Evolutionary conservation across 2,113 vertebrate species (phyloP).

Genomic region (Sinocyclocheilus rhinocerous): DNA sequence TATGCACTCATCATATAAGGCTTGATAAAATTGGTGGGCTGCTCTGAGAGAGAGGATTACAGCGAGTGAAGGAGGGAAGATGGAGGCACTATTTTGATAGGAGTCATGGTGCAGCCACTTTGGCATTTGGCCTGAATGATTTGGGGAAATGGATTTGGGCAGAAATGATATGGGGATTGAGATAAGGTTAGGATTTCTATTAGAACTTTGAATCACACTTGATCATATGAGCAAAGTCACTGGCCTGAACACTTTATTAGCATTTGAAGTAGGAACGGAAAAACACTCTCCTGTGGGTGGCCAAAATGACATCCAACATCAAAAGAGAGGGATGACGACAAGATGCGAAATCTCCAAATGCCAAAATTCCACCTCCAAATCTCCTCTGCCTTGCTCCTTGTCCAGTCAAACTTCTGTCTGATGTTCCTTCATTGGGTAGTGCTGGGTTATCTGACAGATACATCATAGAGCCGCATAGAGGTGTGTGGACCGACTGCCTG

Average conservation of each 20-base stretch:
- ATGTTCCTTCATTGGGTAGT: constrained; percentile 56
- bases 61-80: constrained; percentile 3
- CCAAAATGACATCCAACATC: constrained; percentile 41
- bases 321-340: constrained; percentile 23
- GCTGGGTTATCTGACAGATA: constrained; percentile 61
- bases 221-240: constrained; percentile 26
- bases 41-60: constrained; percentile 47
- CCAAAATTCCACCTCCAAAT: constrained; percentile 28
- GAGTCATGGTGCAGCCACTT: constrained; percentile 33
- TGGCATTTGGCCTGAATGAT: constrained; percentile 42
- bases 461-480: constrained; percentile 64
- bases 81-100: constrained; percentile 40
- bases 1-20: constrained; percentile 49
- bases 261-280: constrained; percentile 36
- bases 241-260: constrained; percentile 34
- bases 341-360: constrained; percentile 19
- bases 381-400: constrained; percentile 26
- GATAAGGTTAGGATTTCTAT: constrained; percentile 40
- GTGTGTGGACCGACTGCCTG: constrained; percentile 68
- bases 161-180: constrained; percentile 42
- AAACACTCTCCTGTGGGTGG: constrained; percentile 25
- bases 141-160: constrained; percentile 9
- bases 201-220: constrained; percentile 29
- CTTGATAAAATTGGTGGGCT: constrained; percentile 55
- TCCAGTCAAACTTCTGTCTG: constrained; percentile 58